Percentiles rank a stretch among this genome's conserved stretches.
Conservation (phyloP, 2,888 invertebrate species). For the Sepiola atlantica region DNA sequence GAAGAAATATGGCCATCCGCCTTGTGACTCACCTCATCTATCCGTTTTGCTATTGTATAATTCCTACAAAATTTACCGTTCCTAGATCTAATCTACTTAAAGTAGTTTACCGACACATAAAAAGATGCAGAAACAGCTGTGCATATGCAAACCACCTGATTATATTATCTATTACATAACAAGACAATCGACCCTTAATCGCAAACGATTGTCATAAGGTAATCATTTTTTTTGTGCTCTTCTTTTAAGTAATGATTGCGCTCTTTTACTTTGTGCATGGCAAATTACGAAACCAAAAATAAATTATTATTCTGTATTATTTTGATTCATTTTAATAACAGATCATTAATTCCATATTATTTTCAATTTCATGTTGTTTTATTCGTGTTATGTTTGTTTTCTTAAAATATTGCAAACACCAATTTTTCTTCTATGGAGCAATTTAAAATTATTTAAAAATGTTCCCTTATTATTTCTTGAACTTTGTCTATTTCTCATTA, state of each 20-base stretch:
- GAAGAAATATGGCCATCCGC: no score
- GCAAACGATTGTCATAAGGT: not conserved
- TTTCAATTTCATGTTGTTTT: not conserved
- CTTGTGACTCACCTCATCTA: no score
- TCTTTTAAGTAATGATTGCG: not conserved
- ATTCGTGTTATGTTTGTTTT: not conserved
- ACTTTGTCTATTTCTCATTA: no score
- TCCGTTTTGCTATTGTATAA: no score
- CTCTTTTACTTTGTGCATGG: not conserved
- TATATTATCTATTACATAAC: not conserved
- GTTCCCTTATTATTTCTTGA: not conserved
- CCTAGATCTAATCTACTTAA: no score
- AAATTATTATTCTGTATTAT: not conserved
- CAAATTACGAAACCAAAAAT: not conserved
- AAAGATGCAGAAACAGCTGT: no score
- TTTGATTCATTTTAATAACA: not conserved
- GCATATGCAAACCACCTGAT: no score
- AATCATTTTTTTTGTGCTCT: not conserved
- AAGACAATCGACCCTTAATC: not conserved
- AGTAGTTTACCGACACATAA: no score
- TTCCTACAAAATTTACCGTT: no score
- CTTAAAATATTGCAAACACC: not conserved
- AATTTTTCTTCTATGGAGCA: not conserved
- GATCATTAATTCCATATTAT: not conserved
- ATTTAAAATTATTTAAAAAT: not conserved